These are phyloP conservation scores for Odontocerum albicorne DNA, from an alignment of 2,888 invertebrate genomes.

Conservation along the genomic window DNA sequence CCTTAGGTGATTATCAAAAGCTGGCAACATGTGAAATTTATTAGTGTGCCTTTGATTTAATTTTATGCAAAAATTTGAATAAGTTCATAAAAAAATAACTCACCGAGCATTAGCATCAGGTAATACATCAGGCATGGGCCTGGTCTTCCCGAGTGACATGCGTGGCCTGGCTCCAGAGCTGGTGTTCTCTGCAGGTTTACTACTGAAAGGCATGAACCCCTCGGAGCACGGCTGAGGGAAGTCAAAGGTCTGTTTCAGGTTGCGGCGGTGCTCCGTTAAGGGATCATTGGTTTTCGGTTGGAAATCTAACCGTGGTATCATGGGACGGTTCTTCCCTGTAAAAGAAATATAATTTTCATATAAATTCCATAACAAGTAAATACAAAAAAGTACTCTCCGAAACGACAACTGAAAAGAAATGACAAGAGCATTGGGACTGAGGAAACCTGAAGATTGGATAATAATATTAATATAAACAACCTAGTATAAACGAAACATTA, in stretches of 20 bases:
- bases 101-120: slow-evolving; percentile 54
- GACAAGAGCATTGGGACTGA: not conserved
- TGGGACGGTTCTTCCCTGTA: slow-evolving; percentile 54
- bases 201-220: slow-evolving; percentile 56
- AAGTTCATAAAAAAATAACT: too few species aligned
- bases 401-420: not conserved
- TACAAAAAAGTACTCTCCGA: not conserved
- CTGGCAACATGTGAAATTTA: too few species aligned
- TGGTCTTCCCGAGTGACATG: slow-evolving; percentile 49
- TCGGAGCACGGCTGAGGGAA: slow-evolving; percentile 47
- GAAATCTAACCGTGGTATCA: slow-evolving; percentile 51
- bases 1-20: too few species aligned
- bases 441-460: too few species aligned
- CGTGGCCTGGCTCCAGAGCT: slow-evolving; percentile 40
- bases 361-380: not conserved
- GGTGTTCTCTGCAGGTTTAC: slow-evolving; percentile 20
- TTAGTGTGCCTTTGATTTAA: not conserved
- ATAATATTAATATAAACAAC: too few species aligned
- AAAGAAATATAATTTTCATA: not conserved
- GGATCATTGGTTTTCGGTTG: slow-evolving; percentile 43
- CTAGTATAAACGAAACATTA: too few species aligned
- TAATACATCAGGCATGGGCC: slow-evolving; percentile 50
- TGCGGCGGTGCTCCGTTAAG: slow-evolving; percentile 58
- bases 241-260: slow-evolving; percentile 58
- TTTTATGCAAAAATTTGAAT: not conserved